Evolutionary conservation across 2,797 vertebrate genomes (phyloP).

Genomic region (Strix occidentalis): DNA sequence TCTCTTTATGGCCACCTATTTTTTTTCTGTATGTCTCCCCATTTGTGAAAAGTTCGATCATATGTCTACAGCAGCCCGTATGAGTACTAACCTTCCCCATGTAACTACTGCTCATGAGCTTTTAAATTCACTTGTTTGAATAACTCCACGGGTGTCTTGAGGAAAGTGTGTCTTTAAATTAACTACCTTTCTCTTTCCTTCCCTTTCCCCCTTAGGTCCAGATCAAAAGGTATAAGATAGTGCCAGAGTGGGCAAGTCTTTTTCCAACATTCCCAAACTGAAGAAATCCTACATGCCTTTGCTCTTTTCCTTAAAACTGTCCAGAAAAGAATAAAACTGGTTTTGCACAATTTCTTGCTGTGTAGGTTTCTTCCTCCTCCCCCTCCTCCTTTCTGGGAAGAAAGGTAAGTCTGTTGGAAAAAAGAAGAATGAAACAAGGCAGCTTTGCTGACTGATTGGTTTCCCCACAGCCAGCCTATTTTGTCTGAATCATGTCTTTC

Average conservation of each 20-base stretch:
- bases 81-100: background rate
- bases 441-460: conserved; percentile 48
- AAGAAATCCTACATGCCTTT: conserved; percentile 37
- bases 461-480: conserved; percentile 25
- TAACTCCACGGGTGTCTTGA: background rate
- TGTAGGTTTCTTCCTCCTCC: background rate
- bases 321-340: background rate
- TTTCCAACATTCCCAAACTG: conserved; percentile 5
- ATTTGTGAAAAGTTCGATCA: background rate
- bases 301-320: conserved; percentile 47
- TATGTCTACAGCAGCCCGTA: background rate
- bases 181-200: background rate
- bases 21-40: background rate
- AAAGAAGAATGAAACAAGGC: background rate
- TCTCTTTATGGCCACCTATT: background rate
- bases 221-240: conserved; percentile 46
- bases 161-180: conserved; percentile 49
- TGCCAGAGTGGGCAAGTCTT: background rate
- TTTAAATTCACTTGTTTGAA: background rate
- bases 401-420: conserved; percentile 11
- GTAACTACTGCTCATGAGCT: background rate
- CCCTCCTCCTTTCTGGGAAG: conserved; percentile 13
- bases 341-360: conserved; percentile 30
- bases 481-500: conserved; percentile 37
- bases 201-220: background rate